Evolutionary conservation across 2,888 invertebrate genomes (phyloP), one percentile per base, ranked within the genome.

Genomic region (Druceiella hillmani): DNA sequence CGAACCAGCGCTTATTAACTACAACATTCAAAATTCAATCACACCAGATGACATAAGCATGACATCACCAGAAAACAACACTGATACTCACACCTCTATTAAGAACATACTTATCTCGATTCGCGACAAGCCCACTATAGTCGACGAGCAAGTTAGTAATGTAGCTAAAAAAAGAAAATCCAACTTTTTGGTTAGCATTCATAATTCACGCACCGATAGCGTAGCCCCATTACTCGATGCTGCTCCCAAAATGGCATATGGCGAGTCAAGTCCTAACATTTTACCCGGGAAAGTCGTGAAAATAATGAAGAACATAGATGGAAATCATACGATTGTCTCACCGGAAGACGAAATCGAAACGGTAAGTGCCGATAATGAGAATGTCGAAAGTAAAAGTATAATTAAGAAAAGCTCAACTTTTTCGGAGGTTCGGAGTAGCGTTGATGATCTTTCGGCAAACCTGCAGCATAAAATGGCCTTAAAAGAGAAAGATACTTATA

Each of bases 231-330:
- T 60, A 0, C 41, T 50, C 2, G 61, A 60, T 10, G 45, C 62
- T 0, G 64, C 62, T 36, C 72, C 71, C 0, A 68, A 67, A 57
- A 57, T 66, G 50, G 73, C 70, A 20, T 72, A 65, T 51, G 36
- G 38, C n/a, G 46, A 46, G 24, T 16, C 24, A 4, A 42, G 40
- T 36, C 35, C 37, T 27, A 41, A n/a, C n/a, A n/a, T n/a, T n/a
- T n/a, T n/a, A n/a, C 85, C 85, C 0, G 85, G 85, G 2, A 83
- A 83, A 58, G 83, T 84, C 0, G 83, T 86, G 9, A 82, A 86
- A 64, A 79, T 85, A 16, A 69, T 82, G 52, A 78, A 77, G 31
- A 73, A 73, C 37, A 61, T 52, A 28, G 50, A 50, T 0, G 70
- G 64, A 2, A 62, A 66, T 14, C 72, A 75, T 48, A 52, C 55